Evolutionary conservation across 2,113 vertebrate species (phyloP).

Genomic region (Sturnira hondurensis): DNA sequence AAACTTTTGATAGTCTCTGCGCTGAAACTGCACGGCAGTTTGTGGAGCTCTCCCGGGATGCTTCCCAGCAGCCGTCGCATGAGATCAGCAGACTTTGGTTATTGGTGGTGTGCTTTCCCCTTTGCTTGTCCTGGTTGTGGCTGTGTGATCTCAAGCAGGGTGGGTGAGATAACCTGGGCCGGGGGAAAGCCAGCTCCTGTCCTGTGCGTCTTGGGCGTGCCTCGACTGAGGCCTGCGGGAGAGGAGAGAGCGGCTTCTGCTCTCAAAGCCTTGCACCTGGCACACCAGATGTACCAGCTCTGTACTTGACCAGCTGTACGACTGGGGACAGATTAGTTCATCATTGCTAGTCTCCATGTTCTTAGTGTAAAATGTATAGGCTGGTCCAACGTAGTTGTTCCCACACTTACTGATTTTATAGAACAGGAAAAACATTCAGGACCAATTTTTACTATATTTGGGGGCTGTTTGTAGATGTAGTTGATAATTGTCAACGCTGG

Average conservation of each 20-base stretch:
- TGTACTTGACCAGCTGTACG: background rate
- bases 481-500: background rate
- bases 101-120: background rate
- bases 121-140: background rate
- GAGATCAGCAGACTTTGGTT: background rate
- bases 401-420: background rate
- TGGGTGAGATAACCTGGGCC: background rate
- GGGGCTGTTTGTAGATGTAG: background rate
- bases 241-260: background rate
- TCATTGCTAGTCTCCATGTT: background rate
- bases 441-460: background rate
- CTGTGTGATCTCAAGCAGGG: background rate
- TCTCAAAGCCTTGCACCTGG: background rate
- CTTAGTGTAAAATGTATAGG: background rate
- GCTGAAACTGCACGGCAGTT: background rate
- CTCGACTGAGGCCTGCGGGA: background rate
- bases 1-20: background rate
- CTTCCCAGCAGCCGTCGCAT: background rate
- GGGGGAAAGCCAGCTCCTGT: background rate
- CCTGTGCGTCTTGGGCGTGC: background rate
- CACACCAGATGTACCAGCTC: rapidly evolving
- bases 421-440: background rate
- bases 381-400: background rate
- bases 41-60: background rate
- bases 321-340: background rate